Evolutionary conservation across 2,113 vertebrate genomes (phyloP).

Genomic region (Pitta sordida): DNA sequence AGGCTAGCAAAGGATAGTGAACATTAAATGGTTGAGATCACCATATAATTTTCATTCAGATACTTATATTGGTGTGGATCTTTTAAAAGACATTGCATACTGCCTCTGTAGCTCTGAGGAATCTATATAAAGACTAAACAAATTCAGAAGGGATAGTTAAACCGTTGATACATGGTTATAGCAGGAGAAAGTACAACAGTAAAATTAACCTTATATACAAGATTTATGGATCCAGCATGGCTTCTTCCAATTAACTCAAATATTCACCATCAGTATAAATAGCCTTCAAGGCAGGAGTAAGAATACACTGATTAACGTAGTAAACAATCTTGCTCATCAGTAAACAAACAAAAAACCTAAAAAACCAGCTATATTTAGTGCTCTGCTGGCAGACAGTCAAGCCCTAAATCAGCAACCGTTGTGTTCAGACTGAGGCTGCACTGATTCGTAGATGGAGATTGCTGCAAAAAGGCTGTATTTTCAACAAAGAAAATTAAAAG

Average conservation of each 20-base stretch:
- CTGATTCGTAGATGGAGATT: neutral
- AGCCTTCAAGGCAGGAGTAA: conserved; percentile 35
- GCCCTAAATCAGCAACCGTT: neutral
- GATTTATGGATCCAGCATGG: conserved; percentile 33
- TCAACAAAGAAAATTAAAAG: conserved; percentile 6
- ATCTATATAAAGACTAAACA: neutral
- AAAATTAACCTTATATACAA: conserved; percentile 48
- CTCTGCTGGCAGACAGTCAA: conserved; percentile 17
- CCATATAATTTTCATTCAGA: neutral
- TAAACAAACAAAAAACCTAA: conserved; percentile 47
- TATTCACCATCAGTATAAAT: conserved; percentile 45
- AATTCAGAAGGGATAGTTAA: conserved; percentile 16
- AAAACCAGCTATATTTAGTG: neutral
- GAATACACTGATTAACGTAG: conserved; percentile 35
- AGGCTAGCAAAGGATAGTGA: neutral
- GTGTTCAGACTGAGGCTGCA: neutral
- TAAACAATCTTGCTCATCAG: conserved; percentile 39
- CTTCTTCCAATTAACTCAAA: conserved; percentile 52
- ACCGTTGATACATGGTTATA: conserved; percentile 1
- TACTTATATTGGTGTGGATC: neutral
- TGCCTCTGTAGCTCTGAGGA: neutral
- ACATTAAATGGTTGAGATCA: neutral
- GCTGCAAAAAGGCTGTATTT: neutral
- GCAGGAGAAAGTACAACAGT: conserved; percentile 1
- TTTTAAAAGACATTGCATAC: neutral